A percentile compares a stretch with the other conserved stretches of the same genome.
phyloP scores from a whole-genome alignment of 2,113 vertebrate genomes.

The Callochromis pleurospilus region DNA sequence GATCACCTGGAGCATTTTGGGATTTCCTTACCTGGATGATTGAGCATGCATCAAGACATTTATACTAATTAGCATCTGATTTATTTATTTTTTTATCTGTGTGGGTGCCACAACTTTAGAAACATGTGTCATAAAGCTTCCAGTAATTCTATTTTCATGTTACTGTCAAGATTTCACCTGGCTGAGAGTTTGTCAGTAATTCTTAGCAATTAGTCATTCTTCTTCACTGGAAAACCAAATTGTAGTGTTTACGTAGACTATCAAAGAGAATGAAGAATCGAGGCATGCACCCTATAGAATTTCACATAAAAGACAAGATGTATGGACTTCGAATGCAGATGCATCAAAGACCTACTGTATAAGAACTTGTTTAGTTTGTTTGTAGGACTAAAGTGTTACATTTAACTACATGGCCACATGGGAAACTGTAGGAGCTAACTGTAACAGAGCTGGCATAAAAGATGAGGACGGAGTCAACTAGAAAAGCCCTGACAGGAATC shows the following conservation, averaged over 20 bases:
- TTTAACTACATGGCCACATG: neutral
- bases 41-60: neutral
- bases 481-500: slow-evolving; percentile 50
- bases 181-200: slow-evolving; percentile 27
- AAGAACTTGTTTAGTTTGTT: slow-evolving; percentile 10
- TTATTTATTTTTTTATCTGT: neutral
- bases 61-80: neutral
- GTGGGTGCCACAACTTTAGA: neutral
- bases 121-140: neutral
- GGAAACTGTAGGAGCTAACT: slow-evolving; percentile 68
- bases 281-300: slow-evolving; percentile 14
- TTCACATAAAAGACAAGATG: slow-evolving; percentile 6
- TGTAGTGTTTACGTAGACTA: slow-evolving; percentile 44
- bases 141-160: neutral
- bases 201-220: neutral
- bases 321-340: neutral
- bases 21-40: neutral
- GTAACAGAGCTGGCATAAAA: slow-evolving; percentile 69
- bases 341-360: neutral
- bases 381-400: neutral
- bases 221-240: slow-evolving; percentile 57
- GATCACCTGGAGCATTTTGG: neutral
- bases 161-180: neutral
- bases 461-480: slow-evolving; percentile 68
- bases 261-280: slow-evolving; percentile 50